Evolutionary conservation across 2,888 invertebrate species (phyloP).

Genomic region (Protodeltote pygarga): DNA sequence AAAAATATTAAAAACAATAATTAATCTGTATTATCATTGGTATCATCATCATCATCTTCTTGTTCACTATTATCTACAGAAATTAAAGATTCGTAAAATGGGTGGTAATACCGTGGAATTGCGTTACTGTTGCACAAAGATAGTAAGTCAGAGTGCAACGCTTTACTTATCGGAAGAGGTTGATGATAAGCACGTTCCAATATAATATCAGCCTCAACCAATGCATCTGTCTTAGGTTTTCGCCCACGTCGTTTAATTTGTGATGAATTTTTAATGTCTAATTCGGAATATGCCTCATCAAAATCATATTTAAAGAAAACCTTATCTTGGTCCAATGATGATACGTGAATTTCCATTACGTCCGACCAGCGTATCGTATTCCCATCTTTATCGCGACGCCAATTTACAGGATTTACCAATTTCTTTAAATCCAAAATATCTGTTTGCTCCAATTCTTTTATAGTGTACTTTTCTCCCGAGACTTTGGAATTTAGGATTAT

Average conservation of each 20-base stretch:
- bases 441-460: no score
- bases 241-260: constrained; percentile 20
- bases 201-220: constrained; percentile 10
- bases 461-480: no score
- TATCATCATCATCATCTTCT: neutral
- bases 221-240: constrained; percentile 18
- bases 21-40: constrained; percentile 4
- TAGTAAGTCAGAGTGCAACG: constrained; percentile 17
- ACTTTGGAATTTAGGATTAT: constrained; percentile 16
- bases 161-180: constrained; percentile 17
- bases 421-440: constrained; percentile 14
- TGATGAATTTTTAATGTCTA: constrained; percentile 15
- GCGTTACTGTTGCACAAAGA: constrained; percentile 16
- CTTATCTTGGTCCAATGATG: no score
- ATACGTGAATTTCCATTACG: constrained; percentile 15
- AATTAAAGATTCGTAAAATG: constrained; percentile 4
- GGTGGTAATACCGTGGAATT: constrained; percentile 12
- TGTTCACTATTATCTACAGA: constrained; percentile 2
- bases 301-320: no score
- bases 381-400: no score
- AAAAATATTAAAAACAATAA: constrained; percentile 6
- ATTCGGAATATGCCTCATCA: constrained; percentile 14
- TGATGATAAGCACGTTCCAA: constrained; percentile 13
- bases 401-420: constrained; percentile 12
- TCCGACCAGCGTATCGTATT: constrained; percentile 8